Evolutionary conservation across 2,113 vertebrate genomes (phyloP).

Genomic region (Hemicordylus capensis): DNA sequence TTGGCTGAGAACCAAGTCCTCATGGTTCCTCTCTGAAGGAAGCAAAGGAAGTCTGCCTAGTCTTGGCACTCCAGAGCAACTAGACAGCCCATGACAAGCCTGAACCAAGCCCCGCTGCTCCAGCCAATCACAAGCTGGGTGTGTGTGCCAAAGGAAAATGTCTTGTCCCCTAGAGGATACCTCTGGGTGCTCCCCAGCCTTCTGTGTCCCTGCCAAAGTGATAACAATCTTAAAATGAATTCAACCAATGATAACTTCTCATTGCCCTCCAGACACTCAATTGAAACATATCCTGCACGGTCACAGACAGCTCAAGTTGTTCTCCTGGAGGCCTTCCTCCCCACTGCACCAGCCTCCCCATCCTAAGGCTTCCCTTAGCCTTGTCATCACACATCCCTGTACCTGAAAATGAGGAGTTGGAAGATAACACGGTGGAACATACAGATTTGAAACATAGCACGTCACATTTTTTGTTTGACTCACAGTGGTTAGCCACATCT

Average conservation of each 20-base stretch:
- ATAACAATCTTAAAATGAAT: not conserved
- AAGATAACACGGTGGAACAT: not conserved
- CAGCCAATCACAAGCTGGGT: not conserved
- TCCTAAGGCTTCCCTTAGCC: too few species aligned
- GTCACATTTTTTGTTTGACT: too few species aligned
- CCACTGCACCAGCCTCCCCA: not conserved
- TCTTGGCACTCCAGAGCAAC: not conserved
- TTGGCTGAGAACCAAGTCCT: not conserved
- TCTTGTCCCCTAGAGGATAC: not conserved
- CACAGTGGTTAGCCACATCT: too few species aligned
- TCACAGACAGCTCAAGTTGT: too few species aligned
- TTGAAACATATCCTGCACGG: too few species aligned
- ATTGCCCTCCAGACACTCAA: not conserved
- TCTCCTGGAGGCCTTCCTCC: not conserved
- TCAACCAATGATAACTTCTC: not conserved
- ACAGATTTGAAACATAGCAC: not conserved
- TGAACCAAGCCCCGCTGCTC: not conserved
- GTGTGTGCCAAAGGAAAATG: not conserved
- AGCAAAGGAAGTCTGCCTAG: not conserved
- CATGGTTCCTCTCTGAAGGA: not conserved
- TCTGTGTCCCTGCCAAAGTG: not conserved
- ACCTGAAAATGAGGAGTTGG: not conserved
- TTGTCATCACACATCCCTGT: too few species aligned
- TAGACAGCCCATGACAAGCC: not conserved
- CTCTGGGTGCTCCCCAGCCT: not conserved